These are phyloP conservation scores for Pyralis farinalis DNA, from an alignment of 2,888 invertebrate species.

Conservation along the genomic window DNA sequence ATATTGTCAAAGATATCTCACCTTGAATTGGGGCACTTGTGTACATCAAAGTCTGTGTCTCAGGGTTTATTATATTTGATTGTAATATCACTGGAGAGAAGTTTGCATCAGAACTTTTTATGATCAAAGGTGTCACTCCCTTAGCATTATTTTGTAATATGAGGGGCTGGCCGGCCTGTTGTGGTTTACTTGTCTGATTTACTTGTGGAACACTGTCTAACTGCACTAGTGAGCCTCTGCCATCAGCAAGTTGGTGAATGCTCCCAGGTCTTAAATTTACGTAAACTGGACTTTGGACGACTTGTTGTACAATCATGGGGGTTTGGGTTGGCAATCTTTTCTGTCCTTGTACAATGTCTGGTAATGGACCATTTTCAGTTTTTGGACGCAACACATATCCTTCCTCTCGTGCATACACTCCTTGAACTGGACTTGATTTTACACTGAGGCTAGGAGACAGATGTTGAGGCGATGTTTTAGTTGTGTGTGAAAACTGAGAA, in stretches of 20 bases:
- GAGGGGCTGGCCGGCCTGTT: constrained; percentile 47
- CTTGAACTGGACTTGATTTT: constrained; percentile 52
- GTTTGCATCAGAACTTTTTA: constrained; percentile 66
- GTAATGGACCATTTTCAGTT: constrained; percentile 39
- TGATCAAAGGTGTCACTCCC: constrained; percentile 57
- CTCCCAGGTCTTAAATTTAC: constrained; percentile 59
- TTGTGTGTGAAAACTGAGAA: constrained; percentile 55
- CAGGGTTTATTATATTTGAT: constrained; percentile 81
- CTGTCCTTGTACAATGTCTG: constrained; percentile 53
- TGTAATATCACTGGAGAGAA: constrained; percentile 84
- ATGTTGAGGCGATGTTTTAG: constrained; percentile 33
- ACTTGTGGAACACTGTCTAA: constrained; percentile 46
- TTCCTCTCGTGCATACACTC: constrained; percentile 50
- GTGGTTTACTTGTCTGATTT: constrained; percentile 39
- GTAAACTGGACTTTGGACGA: constrained; percentile 64
- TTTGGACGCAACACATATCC: constrained; percentile 44
- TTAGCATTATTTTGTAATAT: constrained; percentile 61
- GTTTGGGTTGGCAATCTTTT: constrained; percentile 37
- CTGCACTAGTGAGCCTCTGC: constrained; percentile 44
- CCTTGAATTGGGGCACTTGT: constrained; percentile 70
- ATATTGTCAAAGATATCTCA: constrained; percentile 31
- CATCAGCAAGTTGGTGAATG: constrained; percentile 54
- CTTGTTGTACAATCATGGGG: constrained; percentile 68
- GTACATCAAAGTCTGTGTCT: constrained; percentile 71
- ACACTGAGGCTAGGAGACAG: constrained; percentile 22